Evolutionary conservation across 2,888 invertebrate genomes (phyloP), one percentile per base, ranked within the genome.

Genomic region (Agrotis ipsilon): DNA sequence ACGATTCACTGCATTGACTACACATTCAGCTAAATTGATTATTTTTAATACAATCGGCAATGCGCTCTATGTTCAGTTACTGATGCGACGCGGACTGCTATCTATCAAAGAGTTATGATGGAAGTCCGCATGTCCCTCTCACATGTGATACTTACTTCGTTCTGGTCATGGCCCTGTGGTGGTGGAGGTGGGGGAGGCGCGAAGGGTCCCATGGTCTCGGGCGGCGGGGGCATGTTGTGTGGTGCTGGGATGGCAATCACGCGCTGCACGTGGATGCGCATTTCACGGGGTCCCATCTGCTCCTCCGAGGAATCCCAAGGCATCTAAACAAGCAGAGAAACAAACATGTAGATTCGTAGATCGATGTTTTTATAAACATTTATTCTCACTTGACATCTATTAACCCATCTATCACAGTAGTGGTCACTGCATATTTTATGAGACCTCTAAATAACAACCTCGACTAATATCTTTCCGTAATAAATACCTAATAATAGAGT

Each of bases 211-310:
- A 93, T 92, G 76, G 74, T 81, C 82, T 93, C 93, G 72, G 91
- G 93, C 7, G 90, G 89, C 0, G 92, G 91, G 0, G 94, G 94
- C 93, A 94, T 92, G 87, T 93, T 93, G 87, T 93, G 93, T 0
- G 93, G 91, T 0, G 94, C 92, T 5, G 96, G 95, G 82, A 96
- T 94, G 63, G 96, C 94, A 80, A 96, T 92, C 86, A 96, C 96
- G 46, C 96, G 91, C 87, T 96, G 96, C 3, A 96, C 96, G 84
- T 96, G 96, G 85, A 96, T 96, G 71, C 96, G 94, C 94, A 96
- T 96, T 87, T 96, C 95, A 59, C 95, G 94, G 45, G 92, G 92
- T 13, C 85, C 89, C 92, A 94, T 92, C 90, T 95, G 95, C 85
- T 96, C 95, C 83, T 96, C 96, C 0, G 96, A 95, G 0, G 95